phyloP scores from a whole-genome alignment of 2,113 vertebrate genomes.

The Pituophis catenifer region DNA sequence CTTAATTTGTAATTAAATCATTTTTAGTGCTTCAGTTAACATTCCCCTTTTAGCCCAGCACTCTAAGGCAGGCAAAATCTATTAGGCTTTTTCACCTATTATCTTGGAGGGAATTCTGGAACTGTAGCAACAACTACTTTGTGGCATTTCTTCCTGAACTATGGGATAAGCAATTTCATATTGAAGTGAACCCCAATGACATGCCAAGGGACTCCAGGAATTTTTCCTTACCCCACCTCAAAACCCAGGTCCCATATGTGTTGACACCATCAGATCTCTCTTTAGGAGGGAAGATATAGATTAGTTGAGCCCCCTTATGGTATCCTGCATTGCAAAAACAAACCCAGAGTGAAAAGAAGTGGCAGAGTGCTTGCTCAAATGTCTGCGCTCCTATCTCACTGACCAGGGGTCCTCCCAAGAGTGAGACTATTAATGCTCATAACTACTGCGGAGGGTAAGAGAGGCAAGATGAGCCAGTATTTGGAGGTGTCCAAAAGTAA shows the following conservation, averaged over 20 bases:
- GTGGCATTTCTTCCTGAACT: neutral
- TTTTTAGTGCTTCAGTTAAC: neutral
- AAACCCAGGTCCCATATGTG: neutral
- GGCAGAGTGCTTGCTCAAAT: neutral
- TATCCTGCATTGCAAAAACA: neutral
- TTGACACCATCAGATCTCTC: neutral
- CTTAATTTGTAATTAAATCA: too few relatives aligned
- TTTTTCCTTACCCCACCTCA: neutral
- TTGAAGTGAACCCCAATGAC: neutral
- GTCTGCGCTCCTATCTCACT: neutral
- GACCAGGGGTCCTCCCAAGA: neutral
- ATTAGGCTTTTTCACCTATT: neutral
- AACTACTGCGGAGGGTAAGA: neutral
- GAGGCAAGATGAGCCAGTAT: neutral
- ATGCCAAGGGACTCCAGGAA: neutral
- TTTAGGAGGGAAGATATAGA: neutral
- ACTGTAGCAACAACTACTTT: neutral
- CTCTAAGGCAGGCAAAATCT: neutral
- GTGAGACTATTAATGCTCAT: neutral
- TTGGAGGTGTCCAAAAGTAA: neutral
- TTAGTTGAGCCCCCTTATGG: neutral
- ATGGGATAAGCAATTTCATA: neutral
- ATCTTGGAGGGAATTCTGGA: neutral
- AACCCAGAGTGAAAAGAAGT: neutral
- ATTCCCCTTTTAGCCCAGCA: neutral